Base-by-base conservation (phyloP, 2,888 invertebrate genomes). In the Smittia aterrima region DNA sequence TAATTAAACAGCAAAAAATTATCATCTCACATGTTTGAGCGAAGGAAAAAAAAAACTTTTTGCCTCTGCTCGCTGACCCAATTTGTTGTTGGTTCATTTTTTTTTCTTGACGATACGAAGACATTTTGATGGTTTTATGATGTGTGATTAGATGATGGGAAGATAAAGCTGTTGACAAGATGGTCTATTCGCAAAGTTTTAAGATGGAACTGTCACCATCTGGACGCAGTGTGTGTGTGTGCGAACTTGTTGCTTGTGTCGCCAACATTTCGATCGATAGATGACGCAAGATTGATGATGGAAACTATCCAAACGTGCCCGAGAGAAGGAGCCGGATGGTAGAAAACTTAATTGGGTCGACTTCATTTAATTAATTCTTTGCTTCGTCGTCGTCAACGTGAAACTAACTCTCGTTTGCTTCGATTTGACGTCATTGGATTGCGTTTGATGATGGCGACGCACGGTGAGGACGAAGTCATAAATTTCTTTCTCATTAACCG, bases 301-400 rank as follows among this genome's bases (percentile, higher is more conserved):
- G 47, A 47, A 47, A n/a, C 47, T 16, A 47, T 47, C 47, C 47
- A 16, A 16, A 47, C 47, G 47, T 13, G 11, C n/a, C 18, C 18
- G 58, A 22, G 18, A 58, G 22, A 20, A 7, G 58, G 18, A 18
- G 22, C 58, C 58, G 22, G 58, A 58, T 58, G 58, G 58, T 58
- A 47, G 47, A 47, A 47, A 58, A 22, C 58, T 58, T 58, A 18
- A 58, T 58, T 58, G 58, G 58, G 58, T 58, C 58, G 58, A 58
- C 58, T 58, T 22, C 58, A 58, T 58, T 58, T 58, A 58, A 58
- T 58, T 58, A 58, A 22, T 58, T 58, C 47, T 47, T 16, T 47
- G 47, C 58, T 58, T 22, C 13, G 13, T 58, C 47, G 47, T 47
- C 58, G 58, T 22, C 11, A n/a, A n/a, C 47, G 16, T 47, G 47